Evolutionary conservation across 2,888 invertebrate species (phyloP).

Genomic region (Augochlorella aurata): DNA sequence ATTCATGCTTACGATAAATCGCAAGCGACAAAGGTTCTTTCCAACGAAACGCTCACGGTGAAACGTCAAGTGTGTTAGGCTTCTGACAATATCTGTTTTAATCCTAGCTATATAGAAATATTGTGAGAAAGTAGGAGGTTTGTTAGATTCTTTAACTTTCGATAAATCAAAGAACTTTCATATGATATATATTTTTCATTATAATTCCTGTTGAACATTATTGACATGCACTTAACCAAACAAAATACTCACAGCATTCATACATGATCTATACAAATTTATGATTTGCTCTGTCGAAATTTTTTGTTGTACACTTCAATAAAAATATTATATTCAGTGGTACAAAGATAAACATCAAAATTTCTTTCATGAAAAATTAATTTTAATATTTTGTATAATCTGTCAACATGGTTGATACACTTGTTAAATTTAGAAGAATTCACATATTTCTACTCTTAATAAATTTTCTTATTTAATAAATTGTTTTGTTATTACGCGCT

Average conservation of each 20-base stretch:
- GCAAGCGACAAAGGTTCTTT: conserved; percentile 44
- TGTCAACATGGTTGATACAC: neutral
- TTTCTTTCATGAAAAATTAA: neutral
- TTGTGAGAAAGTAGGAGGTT: conserved; percentile 60
- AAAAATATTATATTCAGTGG: neutral
- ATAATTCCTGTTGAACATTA: conserved; percentile 8
- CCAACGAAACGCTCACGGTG: conserved; percentile 28
- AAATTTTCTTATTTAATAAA: neutral
- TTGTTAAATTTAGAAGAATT: neutral
- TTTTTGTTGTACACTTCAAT: neutral
- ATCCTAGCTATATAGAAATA: conserved; percentile 59
- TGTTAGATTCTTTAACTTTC: conserved; percentile 46
- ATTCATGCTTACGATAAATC: conserved; percentile 30
- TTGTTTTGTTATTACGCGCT: neutral
- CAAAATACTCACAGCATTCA: conserved; percentile 13
- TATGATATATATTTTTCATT: conserved; percentile 42
- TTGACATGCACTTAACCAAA: conserved; percentile 26
- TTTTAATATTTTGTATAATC: neutral
- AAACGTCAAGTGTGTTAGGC: conserved; percentile 56
- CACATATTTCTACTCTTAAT: neutral
- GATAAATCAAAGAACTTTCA: conserved; percentile 3
- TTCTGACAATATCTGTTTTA: conserved; percentile 65
- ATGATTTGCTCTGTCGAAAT: neutral
- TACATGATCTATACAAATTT: neutral
- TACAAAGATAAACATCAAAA: neutral